Conservation (phyloP, 2,888 invertebrate genomes). For the Junonia oenone region DNA sequence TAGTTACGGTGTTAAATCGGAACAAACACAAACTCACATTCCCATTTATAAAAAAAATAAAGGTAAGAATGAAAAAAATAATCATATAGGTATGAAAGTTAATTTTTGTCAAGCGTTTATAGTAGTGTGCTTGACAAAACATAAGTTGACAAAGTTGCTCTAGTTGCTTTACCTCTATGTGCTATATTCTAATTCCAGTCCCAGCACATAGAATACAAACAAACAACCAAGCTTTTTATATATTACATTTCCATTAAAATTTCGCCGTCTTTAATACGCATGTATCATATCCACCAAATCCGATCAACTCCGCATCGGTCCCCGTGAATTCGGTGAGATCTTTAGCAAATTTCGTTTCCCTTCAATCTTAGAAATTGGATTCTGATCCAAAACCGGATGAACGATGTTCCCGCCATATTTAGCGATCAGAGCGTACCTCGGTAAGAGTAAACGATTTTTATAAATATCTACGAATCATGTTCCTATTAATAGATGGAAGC, state of each 20-base stretch:
- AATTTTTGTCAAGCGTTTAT: no score
- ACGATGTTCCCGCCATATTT: constrained; percentile 22
- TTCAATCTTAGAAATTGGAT: constrained; percentile 21
- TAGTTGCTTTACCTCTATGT: no score
- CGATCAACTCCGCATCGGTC: constrained; percentile 5
- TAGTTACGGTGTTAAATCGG: no score
- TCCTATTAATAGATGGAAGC: constrained; percentile 7
- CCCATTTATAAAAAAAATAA: no score
- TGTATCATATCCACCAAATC: neutral
- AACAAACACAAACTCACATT: no score
- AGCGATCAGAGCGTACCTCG: constrained; percentile 4
- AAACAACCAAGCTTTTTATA: no score
- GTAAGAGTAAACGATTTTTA: constrained; percentile 1
- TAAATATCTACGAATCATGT: constrained; percentile 16
- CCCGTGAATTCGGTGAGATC: constrained; percentile 11
- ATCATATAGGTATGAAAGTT: no score
- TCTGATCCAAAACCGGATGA: constrained; percentile 10
- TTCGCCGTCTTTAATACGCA: neutral
- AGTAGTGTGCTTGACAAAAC: no score
- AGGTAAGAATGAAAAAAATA: no score
- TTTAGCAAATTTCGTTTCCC: constrained; percentile 19
- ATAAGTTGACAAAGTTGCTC: no score
- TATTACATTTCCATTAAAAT: neutral
- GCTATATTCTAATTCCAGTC: no score
- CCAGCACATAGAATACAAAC: no score